These are phyloP conservation scores for Papilio gigon DNA, from an alignment of 2,888 invertebrate species.

Conservation along the genomic window DNA sequence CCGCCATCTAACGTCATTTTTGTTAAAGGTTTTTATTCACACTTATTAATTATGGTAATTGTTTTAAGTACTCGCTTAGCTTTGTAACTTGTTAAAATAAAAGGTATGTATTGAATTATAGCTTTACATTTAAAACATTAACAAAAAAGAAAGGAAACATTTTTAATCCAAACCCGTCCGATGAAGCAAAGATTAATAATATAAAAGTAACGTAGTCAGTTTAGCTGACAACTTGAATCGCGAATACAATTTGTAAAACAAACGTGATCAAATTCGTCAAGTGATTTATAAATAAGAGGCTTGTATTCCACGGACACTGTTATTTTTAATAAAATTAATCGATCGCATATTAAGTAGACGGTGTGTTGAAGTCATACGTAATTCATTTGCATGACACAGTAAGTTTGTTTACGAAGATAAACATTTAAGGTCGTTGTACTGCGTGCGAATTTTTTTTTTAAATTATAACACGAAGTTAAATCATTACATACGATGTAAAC, in stretches of 20 bases:
- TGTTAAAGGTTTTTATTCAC: not conserved
- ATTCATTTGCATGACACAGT: constrained; percentile 69
- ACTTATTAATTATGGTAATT: not conserved
- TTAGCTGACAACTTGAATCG: constrained; percentile 6
- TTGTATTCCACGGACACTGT: constrained; percentile 51
- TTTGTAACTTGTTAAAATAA: constrained; percentile 6
- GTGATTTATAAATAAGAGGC: constrained; percentile 61
- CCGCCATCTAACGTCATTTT: not conserved
- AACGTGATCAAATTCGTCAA: constrained; percentile 50
- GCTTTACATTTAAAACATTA: constrained; percentile 4
- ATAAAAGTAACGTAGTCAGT: constrained; percentile 3
- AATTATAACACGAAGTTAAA: constrained; percentile 38
- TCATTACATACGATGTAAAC: constrained; percentile 31
- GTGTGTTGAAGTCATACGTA: constrained; percentile 43
- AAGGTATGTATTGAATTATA: constrained; percentile 1
- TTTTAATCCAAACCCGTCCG: not conserved
- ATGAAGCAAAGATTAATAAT: constrained; percentile 6
- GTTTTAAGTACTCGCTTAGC: not conserved
- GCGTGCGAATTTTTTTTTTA: constrained; percentile 62
- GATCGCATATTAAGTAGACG: constrained; percentile 67
- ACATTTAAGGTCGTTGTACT: constrained; percentile 62
- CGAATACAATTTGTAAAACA: constrained; percentile 43
- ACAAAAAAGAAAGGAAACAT: constrained; percentile 7
- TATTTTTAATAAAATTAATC: constrained; percentile 55
- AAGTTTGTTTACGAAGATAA: constrained; percentile 59